phyloP scores from a whole-genome alignment of 2,888 invertebrate genomes.

The Brachyptera putata region DNA sequence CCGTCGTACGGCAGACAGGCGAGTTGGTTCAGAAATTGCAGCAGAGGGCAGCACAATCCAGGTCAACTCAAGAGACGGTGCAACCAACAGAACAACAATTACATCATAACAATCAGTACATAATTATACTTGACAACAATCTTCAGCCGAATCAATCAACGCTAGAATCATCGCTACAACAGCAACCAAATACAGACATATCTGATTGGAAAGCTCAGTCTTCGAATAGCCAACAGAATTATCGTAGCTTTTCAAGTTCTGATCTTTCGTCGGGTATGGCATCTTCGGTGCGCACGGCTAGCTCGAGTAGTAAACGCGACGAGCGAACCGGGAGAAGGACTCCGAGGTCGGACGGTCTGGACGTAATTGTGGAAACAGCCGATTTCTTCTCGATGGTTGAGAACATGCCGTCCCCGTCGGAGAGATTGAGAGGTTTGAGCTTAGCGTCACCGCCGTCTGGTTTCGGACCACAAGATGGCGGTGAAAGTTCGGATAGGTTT shows the following conservation, averaged over 20 bases:
- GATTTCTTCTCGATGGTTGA: slow-evolving; percentile 50
- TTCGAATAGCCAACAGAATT: neutral
- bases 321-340: slow-evolving; percentile 13
- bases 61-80: too few species aligned
- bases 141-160: neutral
- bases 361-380: slow-evolving; percentile 38
- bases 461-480: slow-evolving; percentile 26
- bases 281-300: neutral
- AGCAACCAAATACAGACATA: too few species aligned
- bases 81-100: neutral
- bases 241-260: too few species aligned
- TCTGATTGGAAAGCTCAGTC: too few species aligned
- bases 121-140: slow-evolving; percentile 12
- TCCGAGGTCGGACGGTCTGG: slow-evolving; percentile 30
- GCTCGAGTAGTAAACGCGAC: neutral
- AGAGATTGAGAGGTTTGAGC: slow-evolving; percentile 60
- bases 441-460: slow-evolving; percentile 46
- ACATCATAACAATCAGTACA: slow-evolving; percentile 13
- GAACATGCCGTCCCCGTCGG: slow-evolving; percentile 60
- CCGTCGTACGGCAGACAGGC: slow-evolving; percentile 46
- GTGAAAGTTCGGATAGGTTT: slow-evolving; percentile 35
- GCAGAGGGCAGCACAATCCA: neutral
- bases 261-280: neutral
- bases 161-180: too few species aligned
- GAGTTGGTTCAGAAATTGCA: slow-evolving; percentile 33